phyloP scores from a whole-genome alignment of 2,113 vertebrate species.

The Alethe diademata region DNA sequence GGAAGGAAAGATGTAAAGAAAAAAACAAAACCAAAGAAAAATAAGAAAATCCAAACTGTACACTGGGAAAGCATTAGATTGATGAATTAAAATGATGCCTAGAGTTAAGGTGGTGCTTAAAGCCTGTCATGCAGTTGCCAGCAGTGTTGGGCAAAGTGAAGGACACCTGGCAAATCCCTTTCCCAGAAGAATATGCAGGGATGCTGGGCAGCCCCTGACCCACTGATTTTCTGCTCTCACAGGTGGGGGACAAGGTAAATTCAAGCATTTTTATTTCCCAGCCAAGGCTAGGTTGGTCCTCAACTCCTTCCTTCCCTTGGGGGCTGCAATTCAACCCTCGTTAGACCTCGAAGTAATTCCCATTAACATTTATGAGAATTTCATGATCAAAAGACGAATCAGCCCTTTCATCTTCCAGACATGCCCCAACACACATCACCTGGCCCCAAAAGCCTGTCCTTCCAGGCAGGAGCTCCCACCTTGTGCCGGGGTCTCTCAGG shows the following conservation, averaged over 20 bases:
- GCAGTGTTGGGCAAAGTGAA: not conserved
- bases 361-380: constrained; percentile 75
- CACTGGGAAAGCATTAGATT: not conserved
- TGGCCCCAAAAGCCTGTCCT: not conserved
- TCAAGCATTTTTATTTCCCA: not conserved
- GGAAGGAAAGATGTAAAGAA: not conserved
- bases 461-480: not conserved
- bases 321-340: not conserved
- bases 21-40: not conserved
- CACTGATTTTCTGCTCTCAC: not conserved
- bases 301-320: not conserved
- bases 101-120: not conserved
- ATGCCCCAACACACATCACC: constrained; percentile 34
- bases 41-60: not conserved
- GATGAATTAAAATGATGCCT: not conserved
- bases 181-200: not conserved
- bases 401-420: constrained; percentile 68
- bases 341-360: constrained; percentile 53
- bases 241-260: not conserved
- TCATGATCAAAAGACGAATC: constrained; percentile 67
- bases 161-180: not conserved
- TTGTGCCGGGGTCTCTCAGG: not conserved
- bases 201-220: not conserved
- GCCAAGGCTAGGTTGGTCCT: not conserved
- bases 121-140: not conserved